Evolutionary conservation across 2,888 invertebrate species (phyloP), one percentile per base, ranked within the genome.

Genomic region (Eupithecia subfuscata): DNA sequence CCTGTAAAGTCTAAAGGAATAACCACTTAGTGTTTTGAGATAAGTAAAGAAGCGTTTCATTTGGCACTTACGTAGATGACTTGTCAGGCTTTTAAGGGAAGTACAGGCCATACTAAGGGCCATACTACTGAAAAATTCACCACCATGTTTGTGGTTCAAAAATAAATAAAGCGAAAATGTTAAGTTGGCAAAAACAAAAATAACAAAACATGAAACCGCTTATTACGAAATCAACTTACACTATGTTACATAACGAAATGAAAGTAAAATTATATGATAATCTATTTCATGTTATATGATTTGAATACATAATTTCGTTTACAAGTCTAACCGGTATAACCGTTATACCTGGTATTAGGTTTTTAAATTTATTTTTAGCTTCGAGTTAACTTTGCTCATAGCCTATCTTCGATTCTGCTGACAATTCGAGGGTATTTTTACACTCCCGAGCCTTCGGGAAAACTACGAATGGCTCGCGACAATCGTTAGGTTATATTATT

Each of bases 281-380:
- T 56, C 70, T 69, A 69, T 65, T 64, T 70, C 67, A 68, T 63
- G 70, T 48, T 78, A 73, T 71, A 56, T 71, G 76, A 69, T 74
- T 71, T 72, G 74, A 74, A 77, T 77, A 63, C 60, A 45, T 77
- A 74, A 77, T 76, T 70, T 70, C 25, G 48, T 67, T 37, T 40
- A 40, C 48, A 22, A 52, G 67, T 34, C 37, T 18, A 40, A 45
- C 40, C 43, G 43, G n/a, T 40, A 67, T 11, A 34, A 40, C 37
- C 11, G n/a, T 37, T 67, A 22, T 18, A 64, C 30, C 7, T 34
- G 30, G 30, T 16, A 18, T 18, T 64, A 60, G 60, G 25, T 60
- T 22, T 22, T 60, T 60, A 25, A 14, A 56, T 56, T 22, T 60
- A 56, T 60, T 60, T 64, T 64, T 64, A 34, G n/a, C 30, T 5